Evolutionary conservation across 1,140 invertebrate genomes (phyloP).

Genomic region (Pygmarrhopalites habei): DNA sequence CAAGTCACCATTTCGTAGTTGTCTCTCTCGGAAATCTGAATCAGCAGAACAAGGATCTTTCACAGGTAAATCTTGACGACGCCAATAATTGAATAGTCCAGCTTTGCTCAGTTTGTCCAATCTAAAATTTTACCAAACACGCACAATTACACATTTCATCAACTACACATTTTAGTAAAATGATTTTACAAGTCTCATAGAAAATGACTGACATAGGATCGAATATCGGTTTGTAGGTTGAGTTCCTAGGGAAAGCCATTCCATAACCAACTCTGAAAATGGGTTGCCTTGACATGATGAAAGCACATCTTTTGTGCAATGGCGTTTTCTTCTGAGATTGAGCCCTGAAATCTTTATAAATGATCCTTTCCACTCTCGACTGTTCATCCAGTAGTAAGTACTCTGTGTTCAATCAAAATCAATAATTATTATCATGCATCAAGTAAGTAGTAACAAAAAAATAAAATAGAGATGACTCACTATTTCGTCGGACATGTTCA

Average conservation of each 20-base stretch:
- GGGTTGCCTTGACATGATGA: slow-evolving; percentile 37
- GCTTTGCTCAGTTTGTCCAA: slow-evolving; percentile 55
- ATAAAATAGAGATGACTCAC: slow-evolving; percentile 12
- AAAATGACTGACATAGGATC: slow-evolving; percentile 57
- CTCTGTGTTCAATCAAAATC: slow-evolving; percentile 13
- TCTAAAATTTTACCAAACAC: slow-evolving; percentile 40
- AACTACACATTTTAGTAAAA: neutral
- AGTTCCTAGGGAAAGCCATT: slow-evolving; percentile 60
- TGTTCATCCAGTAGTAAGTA: slow-evolving; percentile 36
- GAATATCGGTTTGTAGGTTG: slow-evolving; percentile 52
- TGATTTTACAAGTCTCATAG: slow-evolving; percentile 1
- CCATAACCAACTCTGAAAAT: slow-evolving; percentile 28
- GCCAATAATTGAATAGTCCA: slow-evolving; percentile 60
- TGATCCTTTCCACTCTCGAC: slow-evolving; percentile 30
- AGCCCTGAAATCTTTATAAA: slow-evolving; percentile 34
- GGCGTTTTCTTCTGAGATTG: slow-evolving; percentile 21
- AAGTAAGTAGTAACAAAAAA: neutral
- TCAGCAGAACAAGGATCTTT: slow-evolving; percentile 69
- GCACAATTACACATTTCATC: neutral
- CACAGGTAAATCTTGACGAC: slow-evolving; percentile 54
- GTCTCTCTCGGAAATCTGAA: slow-evolving; percentile 67
- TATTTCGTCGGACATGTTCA: slow-evolving; percentile 28
- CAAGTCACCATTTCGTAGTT: slow-evolving; percentile 59
- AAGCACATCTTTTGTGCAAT: slow-evolving; percentile 33
- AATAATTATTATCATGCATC: too few species aligned